Conservation (phyloP, 1,140 invertebrate genomes). For the Lucilia cuprina region DNA sequence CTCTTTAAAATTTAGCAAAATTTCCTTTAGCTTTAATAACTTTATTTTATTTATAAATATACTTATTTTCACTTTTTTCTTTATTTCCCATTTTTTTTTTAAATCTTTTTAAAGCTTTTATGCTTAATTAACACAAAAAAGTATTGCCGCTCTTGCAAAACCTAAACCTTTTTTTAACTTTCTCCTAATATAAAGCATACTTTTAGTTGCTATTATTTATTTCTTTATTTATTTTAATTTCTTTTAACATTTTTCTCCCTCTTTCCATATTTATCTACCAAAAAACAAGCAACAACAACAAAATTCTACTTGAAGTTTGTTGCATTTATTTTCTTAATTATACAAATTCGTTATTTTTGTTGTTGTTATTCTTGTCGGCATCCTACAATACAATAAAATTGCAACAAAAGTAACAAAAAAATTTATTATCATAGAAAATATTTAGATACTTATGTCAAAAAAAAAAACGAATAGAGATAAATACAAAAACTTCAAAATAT, state of each 20-base stretch:
- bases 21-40: background rate
- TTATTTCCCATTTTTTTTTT: background rate
- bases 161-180: background rate
- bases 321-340: constrained; percentile 9
- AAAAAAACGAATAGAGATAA: too few relatives aligned
- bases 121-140: constrained; percentile 13
- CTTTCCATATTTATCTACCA: background rate
- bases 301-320: background rate
- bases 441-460: background rate
- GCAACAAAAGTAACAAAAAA: constrained; percentile 4
- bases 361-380: background rate
- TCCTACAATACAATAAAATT: background rate
- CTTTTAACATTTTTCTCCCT: background rate
- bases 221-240: background rate
- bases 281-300: too few relatives aligned
- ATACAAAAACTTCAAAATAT: background rate
- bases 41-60: background rate
- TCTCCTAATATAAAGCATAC: background rate
- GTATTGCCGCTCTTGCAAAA: background rate
- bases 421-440: background rate
- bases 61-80: background rate
- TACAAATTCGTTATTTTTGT: constrained; percentile 3
- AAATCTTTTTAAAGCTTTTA: background rate
- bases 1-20: background rate
- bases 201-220: background rate